Evolutionary conservation across 2,797 vertebrate species (phyloP).

Genomic region (Apodemus agrarius): DNA sequence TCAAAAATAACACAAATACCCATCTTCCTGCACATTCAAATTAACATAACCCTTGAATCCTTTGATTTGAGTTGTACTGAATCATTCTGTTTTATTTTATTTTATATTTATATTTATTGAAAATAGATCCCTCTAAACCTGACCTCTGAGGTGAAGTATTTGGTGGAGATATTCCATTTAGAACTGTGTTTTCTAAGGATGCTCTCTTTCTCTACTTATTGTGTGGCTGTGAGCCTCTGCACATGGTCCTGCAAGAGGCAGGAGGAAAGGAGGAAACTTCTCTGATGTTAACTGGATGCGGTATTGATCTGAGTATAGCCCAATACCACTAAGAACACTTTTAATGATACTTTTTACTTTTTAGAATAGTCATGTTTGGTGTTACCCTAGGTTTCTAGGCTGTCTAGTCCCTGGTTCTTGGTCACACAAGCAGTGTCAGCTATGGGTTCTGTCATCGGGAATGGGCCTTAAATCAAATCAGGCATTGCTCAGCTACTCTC

Average conservation of each 20-base stretch:
- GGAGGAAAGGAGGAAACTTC: not conserved
- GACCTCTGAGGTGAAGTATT: not conserved
- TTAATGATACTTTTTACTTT: not conserved
- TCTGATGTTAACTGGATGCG: not conserved
- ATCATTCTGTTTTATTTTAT: not conserved
- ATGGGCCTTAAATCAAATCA: not conserved
- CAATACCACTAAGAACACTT: not conserved
- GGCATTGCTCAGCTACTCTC: not conserved
- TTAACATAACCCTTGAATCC: not conserved
- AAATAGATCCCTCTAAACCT: not conserved
- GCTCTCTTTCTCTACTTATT: not conserved
- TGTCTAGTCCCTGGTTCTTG: not conserved
- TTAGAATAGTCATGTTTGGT: not conserved
- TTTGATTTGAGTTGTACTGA: constrained; percentile 14
- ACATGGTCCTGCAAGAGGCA: not conserved
- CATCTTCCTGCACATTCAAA: constrained; percentile 11
- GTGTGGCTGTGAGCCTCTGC: not conserved
- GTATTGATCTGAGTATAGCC: not conserved
- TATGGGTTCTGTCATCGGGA: not conserved
- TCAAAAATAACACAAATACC: not conserved
- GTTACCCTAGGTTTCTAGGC: not conserved
- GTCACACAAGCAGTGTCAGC: not conserved
- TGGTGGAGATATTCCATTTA: not conserved
- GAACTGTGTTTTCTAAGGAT: not conserved
- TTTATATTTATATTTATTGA: not conserved